These are phyloP conservation scores for Zenarchopterus dispar DNA, from an alignment of 2,797 vertebrate species.

Conservation along the genomic window DNA sequence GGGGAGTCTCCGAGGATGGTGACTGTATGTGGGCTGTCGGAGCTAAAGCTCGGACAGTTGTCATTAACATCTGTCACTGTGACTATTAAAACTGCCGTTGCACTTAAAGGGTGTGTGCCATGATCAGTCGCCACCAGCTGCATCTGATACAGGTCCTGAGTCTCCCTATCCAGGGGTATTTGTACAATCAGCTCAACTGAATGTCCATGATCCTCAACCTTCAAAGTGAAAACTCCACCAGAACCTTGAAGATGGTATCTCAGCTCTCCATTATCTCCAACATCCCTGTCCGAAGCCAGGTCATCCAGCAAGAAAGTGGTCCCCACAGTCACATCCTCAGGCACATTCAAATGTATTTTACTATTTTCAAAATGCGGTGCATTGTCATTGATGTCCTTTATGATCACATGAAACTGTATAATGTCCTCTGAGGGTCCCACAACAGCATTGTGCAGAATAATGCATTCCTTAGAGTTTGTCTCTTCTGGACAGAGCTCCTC, in stretches of 20 bases:
- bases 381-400: slow-evolving; percentile 86
- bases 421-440: slow-evolving; percentile 74
- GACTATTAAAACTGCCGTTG: slow-evolving; percentile 72
- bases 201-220: slow-evolving; percentile 44
- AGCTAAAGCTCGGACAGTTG: slow-evolving; percentile 82
- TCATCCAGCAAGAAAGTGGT: slow-evolving; percentile 75
- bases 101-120: slow-evolving; percentile 70
- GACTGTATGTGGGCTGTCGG: slow-evolving; percentile 55
- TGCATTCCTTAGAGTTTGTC: slow-evolving; percentile 68
- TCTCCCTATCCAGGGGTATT: slow-evolving; percentile 79
- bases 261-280: slow-evolving; percentile 70
- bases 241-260: slow-evolving; percentile 73
- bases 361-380: slow-evolving; percentile 77
- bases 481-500: slow-evolving; percentile 78
- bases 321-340: slow-evolving; percentile 76
- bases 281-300: slow-evolving; percentile 76
- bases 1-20: slow-evolving; percentile 67
- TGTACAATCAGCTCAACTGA: slow-evolving; percentile 69
- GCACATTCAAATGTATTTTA: slow-evolving; percentile 72
- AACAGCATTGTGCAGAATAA: slow-evolving; percentile 71
- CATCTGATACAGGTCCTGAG: slow-evolving; percentile 71
- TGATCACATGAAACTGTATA: slow-evolving; percentile 75
- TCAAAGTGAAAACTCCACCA: slow-evolving; percentile 71
- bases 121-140: slow-evolving; percentile 76
- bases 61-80: slow-evolving; percentile 84